Conservation (phyloP, 2,888 invertebrate genomes). For the Mycalesis mineus region DNA sequence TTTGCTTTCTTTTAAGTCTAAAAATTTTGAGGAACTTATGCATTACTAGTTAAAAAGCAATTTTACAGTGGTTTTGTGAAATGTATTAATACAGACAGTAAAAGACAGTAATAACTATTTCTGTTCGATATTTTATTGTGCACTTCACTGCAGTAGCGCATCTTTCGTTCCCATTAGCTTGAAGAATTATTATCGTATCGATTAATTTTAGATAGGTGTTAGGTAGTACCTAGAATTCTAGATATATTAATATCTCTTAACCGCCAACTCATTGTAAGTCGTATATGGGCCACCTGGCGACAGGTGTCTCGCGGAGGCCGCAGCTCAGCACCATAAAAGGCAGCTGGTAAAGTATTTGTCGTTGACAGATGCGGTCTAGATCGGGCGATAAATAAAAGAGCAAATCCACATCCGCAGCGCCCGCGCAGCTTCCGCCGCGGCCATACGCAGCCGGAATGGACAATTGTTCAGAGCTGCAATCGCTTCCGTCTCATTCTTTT, state of each 20-base stretch:
- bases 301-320: conserved; percentile 64
- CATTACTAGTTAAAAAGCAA: too few species aligned
- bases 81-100: too few species aligned
- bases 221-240: not conserved
- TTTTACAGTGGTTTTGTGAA: too few species aligned
- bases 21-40: too few species aligned
- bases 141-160: not conserved
- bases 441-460: conserved; percentile 61
- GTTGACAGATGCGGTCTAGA: conserved; percentile 74
- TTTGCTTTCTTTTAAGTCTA: too few species aligned
- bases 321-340: conserved; percentile 52
- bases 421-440: conserved; percentile 62
- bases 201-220: too few species aligned
- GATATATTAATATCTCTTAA: conserved; percentile 12
- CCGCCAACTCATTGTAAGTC: conserved; percentile 22
- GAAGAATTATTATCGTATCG: too few species aligned
- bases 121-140: too few species aligned
- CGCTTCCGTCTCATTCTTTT: conserved; percentile 67
- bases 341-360: conserved; percentile 59
- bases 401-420: conserved; percentile 67
- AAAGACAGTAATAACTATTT: too few species aligned
- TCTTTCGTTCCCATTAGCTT: too few species aligned
- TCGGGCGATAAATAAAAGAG: conserved; percentile 70
- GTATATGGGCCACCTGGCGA: conserved; percentile 56
- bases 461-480: conserved; percentile 68